Base-by-base conservation (phyloP, 2,113 vertebrate genomes). In the Tinamus guttatus region DNA sequence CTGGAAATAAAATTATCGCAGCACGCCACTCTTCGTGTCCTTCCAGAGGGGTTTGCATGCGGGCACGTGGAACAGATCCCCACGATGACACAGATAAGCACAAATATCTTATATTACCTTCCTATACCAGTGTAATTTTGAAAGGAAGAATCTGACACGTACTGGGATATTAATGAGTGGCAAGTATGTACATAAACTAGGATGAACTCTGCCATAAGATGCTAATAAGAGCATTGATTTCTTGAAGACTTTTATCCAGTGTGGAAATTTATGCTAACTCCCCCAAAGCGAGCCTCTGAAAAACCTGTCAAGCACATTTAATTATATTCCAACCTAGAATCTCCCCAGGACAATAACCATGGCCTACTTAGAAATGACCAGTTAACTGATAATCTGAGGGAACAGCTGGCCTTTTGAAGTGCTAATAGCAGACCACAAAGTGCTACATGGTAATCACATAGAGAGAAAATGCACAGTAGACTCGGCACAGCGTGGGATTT, bases 321-420 rank as follows among this genome's bases (percentile, higher is more conserved):
- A 43, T 52, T 75, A 43, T 75, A 79, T 68, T 79, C 69, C 80
- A 89, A 36, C 62, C 64, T 52, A 54, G 47, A 79, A 81, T 30
- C 40, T 90, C 81, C 45, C 43, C 45, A 68, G 65, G 69, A 74
- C 62, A 63, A 38, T 40, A 85, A 75, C 52, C 63, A 28, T 77
- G 43, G 22, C 45, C 51, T 79, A 38, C 90, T 94, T 86, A 81
- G 84, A 89, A 81, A 89, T 87, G 81, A 92, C 81, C 70, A 84
- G 40, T 41, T 79, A 49, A 51, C 28, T 89, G 74, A 84, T 81
- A 92, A 93, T 81, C 79, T 81, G 58, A 92, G 40, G 32, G 34
- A 89, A 77, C 81, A 88, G 62, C 81, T 94, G 77, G 62, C 69
- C 85, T 92, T 94, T 87, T 89, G 70, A 93, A 88, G 81, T 70